Conservation (phyloP, 1,140 invertebrate genomes). For the Drosophila equinoxialis region DNA sequence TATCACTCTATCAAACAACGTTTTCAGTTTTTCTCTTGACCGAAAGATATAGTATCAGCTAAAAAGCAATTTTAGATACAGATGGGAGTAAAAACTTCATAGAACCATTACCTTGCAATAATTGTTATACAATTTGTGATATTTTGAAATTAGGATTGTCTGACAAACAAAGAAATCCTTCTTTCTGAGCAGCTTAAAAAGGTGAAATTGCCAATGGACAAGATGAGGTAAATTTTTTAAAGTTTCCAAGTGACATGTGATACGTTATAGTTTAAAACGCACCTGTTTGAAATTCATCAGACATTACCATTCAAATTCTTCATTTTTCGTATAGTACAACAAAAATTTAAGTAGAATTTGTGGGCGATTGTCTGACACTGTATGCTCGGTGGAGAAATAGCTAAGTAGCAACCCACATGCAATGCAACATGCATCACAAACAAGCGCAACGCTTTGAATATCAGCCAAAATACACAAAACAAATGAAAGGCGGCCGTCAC, state of each 20-base stretch:
- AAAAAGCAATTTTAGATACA: too few relatives aligned
- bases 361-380: conserved; percentile 31
- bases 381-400: conserved; percentile 18
- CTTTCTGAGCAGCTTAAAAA: too few relatives aligned
- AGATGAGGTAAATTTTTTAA: not conserved
- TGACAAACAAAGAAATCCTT: too few relatives aligned
- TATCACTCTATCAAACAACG: too few relatives aligned
- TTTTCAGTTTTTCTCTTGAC: too few relatives aligned
- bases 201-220: too few relatives aligned
- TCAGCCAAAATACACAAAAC: conserved; percentile 41
- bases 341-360: conserved; percentile 37
- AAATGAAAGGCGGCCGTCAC: conserved; percentile 44
- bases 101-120: too few relatives aligned
- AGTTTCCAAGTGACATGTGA: too few relatives aligned
- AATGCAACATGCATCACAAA: not conserved
- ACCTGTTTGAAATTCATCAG: not conserved
- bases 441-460: conserved; percentile 28
- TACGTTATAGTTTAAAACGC: not conserved
- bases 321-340: conserved; percentile 8
- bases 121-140: too few relatives aligned
- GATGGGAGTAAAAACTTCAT: too few relatives aligned
- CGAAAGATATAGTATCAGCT: too few relatives aligned
- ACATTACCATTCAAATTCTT: not conserved
- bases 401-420: conserved; percentile 16
- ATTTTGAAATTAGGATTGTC: too few relatives aligned